Conservation (phyloP, 2,113 vertebrate genomes). For the Thunnus maccoyii region DNA sequence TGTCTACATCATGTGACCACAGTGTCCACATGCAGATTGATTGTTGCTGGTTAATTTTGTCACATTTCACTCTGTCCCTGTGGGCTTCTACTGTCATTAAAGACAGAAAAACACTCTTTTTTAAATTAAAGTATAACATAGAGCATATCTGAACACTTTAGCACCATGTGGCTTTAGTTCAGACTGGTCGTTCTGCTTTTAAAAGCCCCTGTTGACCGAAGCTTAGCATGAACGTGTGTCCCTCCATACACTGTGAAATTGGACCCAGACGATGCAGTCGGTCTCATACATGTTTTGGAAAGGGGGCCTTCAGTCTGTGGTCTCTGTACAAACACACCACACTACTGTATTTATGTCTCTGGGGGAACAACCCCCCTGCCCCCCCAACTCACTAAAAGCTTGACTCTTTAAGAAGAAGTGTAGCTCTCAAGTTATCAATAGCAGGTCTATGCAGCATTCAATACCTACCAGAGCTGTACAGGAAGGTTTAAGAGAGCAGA, state of each 20-base stretch:
- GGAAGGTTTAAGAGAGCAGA: constrained; percentile 3
- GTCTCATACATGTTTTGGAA: constrained; percentile 67
- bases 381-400: constrained; percentile 22
- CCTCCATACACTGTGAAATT: constrained; percentile 3
- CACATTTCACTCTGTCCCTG: no score
- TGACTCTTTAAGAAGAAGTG: constrained; percentile 1
- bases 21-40: no score
- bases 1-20: no score
- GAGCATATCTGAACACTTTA: no score
- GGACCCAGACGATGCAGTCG: constrained; percentile 48
- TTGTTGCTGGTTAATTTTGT: no score
- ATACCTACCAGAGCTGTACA: neutral
- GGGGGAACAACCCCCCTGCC: constrained; percentile 24
- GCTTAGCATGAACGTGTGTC: constrained; percentile 22
- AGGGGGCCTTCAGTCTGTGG: constrained; percentile 50
- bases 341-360: constrained; percentile 70
- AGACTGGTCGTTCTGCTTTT: neutral
- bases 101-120: no score
- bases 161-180: neutral
- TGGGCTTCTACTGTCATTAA: no score
- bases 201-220: constrained; percentile 4
- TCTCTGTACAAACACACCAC: constrained; percentile 72
- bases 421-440: constrained; percentile 63
- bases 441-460: constrained; percentile 56
- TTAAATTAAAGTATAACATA: no score